A percentile compares a stretch with the other conserved stretches of the same genome.
phyloP scores from a whole-genome alignment of 2,888 invertebrate species.

The Aethes cnicana region DNA sequence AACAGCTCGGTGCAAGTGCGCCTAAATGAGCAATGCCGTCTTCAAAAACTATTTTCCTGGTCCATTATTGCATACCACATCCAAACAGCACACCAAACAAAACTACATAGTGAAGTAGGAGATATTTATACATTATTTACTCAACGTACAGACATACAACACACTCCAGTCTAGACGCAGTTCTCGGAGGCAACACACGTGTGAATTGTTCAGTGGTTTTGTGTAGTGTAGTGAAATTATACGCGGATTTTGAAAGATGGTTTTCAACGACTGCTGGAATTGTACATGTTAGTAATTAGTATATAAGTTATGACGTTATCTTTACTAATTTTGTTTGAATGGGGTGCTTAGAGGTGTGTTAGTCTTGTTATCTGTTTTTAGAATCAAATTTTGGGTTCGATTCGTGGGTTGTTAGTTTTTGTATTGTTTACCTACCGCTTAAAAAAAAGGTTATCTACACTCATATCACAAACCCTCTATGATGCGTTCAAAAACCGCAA shows the following conservation, averaged over 20 bases:
- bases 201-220: slow-evolving; percentile 9
- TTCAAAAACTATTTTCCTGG: neutral
- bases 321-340: neutral
- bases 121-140: slow-evolving; percentile 63
- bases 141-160: slow-evolving; percentile 40
- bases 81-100: slow-evolving; percentile 31
- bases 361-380: no score
- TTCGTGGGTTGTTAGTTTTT: no score
- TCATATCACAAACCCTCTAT: no score
- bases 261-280: slow-evolving; percentile 70
- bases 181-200: slow-evolving; percentile 2
- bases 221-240: slow-evolving; percentile 24
- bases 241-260: slow-evolving; percentile 47
- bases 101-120: slow-evolving; percentile 53
- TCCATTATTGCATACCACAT: slow-evolving; percentile 25
- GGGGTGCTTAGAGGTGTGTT: no score
- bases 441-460: no score
- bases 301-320: neutral
- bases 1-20: no score
- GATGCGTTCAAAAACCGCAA: no score
- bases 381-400: no score
- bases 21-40: neutral
- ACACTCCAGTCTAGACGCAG: slow-evolving; percentile 27
- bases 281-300: slow-evolving; percentile 53
- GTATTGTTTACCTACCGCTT: no score